phyloP scores from a whole-genome alignment of 1,140 invertebrate species.

The Lordiphosa clarofinis region DNA sequence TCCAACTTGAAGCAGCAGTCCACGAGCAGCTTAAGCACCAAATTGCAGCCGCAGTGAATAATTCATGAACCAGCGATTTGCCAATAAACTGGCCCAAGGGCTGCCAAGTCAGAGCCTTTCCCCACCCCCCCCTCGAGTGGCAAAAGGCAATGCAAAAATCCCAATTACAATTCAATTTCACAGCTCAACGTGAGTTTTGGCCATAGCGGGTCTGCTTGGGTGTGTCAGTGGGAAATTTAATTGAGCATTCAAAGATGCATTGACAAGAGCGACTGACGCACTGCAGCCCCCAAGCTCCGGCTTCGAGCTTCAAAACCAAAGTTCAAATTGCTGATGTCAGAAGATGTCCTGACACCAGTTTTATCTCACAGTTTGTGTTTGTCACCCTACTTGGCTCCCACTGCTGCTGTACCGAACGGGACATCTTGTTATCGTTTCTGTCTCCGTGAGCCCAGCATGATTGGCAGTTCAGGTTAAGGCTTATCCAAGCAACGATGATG shows the following conservation, averaged over 20 bases:
- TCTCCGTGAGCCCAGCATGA: conserved; percentile 48
- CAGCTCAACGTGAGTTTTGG: conserved; percentile 12
- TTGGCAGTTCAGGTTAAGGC: conserved; percentile 68
- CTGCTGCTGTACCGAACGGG: conserved; percentile 19
- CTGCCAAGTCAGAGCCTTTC: neutral
- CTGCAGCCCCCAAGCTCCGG: conserved; percentile 22
- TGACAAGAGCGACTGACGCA: conserved; percentile 54
- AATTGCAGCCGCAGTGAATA: conserved; percentile 40
- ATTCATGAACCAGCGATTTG: conserved; percentile 41
- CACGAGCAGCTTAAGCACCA: neutral
- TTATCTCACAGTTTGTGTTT: conserved; percentile 72
- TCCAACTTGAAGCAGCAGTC: conserved; percentile 10
- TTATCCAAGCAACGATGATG: conserved; percentile 21
- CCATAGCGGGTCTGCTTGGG: conserved; percentile 6
- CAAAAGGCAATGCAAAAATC: conserved; percentile 50
- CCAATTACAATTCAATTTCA: conserved; percentile 41
- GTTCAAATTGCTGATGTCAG: conserved; percentile 66
- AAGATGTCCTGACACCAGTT: conserved; percentile 31
- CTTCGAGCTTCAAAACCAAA: conserved; percentile 29
- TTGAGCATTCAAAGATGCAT: conserved; percentile 74
- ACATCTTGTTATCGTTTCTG: conserved; percentile 67
- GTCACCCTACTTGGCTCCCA: conserved; percentile 41
- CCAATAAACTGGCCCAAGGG: conserved; percentile 25
- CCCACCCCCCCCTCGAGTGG: conserved; percentile 12
- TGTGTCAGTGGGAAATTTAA: conserved; percentile 61